Conservation (phyloP, 2,797 vertebrate genomes). For the Nyctibius grandis region DNA sequence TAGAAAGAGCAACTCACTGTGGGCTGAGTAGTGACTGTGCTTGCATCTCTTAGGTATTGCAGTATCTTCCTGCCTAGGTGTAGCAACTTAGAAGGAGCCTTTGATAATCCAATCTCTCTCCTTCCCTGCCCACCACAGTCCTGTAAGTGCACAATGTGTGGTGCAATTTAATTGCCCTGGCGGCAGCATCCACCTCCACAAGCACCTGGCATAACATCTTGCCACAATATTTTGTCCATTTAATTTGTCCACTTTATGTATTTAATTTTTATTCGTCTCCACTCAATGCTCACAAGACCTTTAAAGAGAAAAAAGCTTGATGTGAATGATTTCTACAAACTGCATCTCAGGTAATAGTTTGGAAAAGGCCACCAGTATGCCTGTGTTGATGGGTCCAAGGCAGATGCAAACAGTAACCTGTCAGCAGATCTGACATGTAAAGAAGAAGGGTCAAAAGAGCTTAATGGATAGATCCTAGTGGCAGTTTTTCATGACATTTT, state of each 20-base stretch:
- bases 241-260: background rate
- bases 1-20: background rate
- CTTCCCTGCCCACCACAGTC: background rate
- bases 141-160: background rate
- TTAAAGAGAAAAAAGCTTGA: background rate
- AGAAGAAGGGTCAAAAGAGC: background rate
- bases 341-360: background rate
- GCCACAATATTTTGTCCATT: background rate
- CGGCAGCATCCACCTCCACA: background rate
- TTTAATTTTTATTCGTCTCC: background rate
- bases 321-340: background rate
- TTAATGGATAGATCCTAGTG: background rate
- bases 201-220: background rate
- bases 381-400: background rate
- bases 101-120: background rate
- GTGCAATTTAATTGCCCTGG: background rate
- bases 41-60: background rate
- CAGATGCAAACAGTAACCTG: background rate
- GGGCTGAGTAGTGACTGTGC: background rate
- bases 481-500: background rate
- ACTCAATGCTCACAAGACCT: background rate
- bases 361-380: background rate
- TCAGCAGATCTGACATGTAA: background rate
- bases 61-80: background rate
- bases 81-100: background rate